phyloP scores from a whole-genome alignment of 2,113 vertebrate genomes.

The Cololabis saira region DNA sequence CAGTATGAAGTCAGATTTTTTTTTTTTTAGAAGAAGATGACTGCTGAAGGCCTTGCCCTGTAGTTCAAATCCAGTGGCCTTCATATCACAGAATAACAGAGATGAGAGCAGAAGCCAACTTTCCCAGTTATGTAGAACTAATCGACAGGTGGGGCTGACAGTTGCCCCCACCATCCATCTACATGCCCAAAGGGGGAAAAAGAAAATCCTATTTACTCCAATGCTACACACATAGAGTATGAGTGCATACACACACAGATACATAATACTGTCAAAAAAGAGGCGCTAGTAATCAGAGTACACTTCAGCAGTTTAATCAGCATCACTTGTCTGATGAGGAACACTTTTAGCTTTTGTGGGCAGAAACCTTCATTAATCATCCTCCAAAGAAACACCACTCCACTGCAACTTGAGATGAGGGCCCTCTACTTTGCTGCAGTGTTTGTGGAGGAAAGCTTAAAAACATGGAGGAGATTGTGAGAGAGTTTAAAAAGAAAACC shows the following conservation, averaged over 20 bases:
- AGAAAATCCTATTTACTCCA: slow-evolving; percentile 23
- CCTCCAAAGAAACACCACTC: slow-evolving; percentile 70
- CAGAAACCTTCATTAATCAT: slow-evolving; percentile 79
- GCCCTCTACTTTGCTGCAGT: slow-evolving; percentile 28
- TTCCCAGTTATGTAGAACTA: slow-evolving; percentile 64
- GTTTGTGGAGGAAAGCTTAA: slow-evolving; percentile 1
- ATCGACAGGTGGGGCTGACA: slow-evolving; percentile 70
- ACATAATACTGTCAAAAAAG: slow-evolving; percentile 12
- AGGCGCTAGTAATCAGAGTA: slow-evolving; percentile 72
- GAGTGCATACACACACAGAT: slow-evolving; percentile 1
- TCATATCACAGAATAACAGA: slow-evolving; percentile 50
- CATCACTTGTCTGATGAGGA: slow-evolving; percentile 78
- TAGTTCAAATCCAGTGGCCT: slow-evolving; percentile 61
- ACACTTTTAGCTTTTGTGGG: slow-evolving; percentile 67
- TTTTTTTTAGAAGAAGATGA: slow-evolving; percentile 11
- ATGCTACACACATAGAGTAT: slow-evolving; percentile 9
- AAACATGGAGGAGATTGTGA: not conserved
- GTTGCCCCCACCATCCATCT: not conserved
- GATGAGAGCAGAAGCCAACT: slow-evolving; percentile 59
- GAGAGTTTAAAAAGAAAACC: slow-evolving; percentile 4
- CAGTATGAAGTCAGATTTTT: slow-evolving; percentile 12
- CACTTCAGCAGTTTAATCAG: slow-evolving; percentile 75
- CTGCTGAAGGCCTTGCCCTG: slow-evolving; percentile 29
- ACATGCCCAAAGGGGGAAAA: slow-evolving; percentile 1
- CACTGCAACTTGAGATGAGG: slow-evolving; percentile 61